Evolutionary conservation across 2,888 invertebrate species (phyloP).

Genomic region (Pseudolycoriella hygida): DNA sequence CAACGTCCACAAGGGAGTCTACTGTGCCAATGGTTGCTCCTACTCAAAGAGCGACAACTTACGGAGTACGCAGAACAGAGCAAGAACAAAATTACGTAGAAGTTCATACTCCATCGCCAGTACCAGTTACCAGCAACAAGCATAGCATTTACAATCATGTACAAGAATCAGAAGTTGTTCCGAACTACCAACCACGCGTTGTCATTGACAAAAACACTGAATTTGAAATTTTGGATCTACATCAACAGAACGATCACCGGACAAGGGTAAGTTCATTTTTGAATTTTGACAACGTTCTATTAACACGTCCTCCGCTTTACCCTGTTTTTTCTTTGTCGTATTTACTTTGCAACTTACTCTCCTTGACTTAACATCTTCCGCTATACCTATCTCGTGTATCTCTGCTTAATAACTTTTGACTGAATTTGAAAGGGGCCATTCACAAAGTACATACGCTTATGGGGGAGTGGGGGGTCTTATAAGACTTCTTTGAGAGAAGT

Average conservation of each 20-base stretch:
- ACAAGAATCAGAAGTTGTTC: slow-evolving; percentile 17
- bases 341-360: too few relatives aligned
- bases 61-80: neutral
- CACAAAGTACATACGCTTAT: neutral
- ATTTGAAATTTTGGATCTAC: neutral
- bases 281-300: too few relatives aligned
- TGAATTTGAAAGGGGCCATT: neutral
- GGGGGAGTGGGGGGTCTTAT: too few relatives aligned
- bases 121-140: neutral
- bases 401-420: too few relatives aligned
- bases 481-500: too few relatives aligned
- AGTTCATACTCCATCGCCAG: neutral
- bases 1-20: neutral
- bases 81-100: neutral
- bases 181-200: slow-evolving; percentile 21
- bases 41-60: neutral
- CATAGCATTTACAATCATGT: slow-evolving; percentile 14
- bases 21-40: neutral
- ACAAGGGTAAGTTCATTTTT: neutral
- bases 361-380: too few relatives aligned
- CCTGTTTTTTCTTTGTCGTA: too few relatives aligned
- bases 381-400: too few relatives aligned
- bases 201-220: slow-evolving; percentile 9
- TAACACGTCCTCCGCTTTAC: too few relatives aligned
- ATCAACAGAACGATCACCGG: neutral